Conservation (phyloP, 2,888 invertebrate species). For the Hipparchia semele region DNA sequence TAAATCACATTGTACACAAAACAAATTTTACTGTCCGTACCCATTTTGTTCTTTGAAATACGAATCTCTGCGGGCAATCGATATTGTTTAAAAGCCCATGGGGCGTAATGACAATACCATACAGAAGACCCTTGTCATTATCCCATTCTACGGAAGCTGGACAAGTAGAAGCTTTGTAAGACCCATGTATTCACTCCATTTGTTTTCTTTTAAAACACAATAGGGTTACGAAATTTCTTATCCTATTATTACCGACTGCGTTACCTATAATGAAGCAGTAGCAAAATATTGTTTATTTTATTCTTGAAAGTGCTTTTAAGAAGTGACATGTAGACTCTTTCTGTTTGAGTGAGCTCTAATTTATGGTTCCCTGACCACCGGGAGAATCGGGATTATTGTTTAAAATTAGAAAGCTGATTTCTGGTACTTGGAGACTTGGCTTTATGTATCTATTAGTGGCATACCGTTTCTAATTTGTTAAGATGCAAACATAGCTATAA, state of each 20-base stretch:
- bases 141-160: constrained; percentile 67
- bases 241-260: constrained; percentile 70
- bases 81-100: constrained; percentile 61
- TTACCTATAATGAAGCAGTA: constrained; percentile 67
- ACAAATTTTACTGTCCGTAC: constrained; percentile 38
- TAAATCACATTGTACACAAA: constrained; percentile 20
- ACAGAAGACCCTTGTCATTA: constrained; percentile 67
- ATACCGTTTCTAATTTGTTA: constrained; percentile 59
- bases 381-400: constrained; percentile 71
- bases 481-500: constrained; percentile 16
- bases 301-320: constrained; percentile 69
- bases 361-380: constrained; percentile 69
- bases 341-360: constrained; percentile 65
- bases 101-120: constrained; percentile 63
- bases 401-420: constrained; percentile 62
- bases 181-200: constrained; percentile 67
- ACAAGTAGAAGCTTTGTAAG: constrained; percentile 61
- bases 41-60: constrained; percentile 49
- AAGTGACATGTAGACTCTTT: constrained; percentile 73
- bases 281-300: constrained; percentile 81
- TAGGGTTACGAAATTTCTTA: constrained; percentile 64
- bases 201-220: constrained; percentile 73
- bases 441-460: constrained; percentile 52
- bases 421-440: constrained; percentile 45
- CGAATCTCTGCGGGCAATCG: constrained; percentile 62